Conservation (phyloP, 2,888 invertebrate genomes). For the Daptonema setosum region DNA sequence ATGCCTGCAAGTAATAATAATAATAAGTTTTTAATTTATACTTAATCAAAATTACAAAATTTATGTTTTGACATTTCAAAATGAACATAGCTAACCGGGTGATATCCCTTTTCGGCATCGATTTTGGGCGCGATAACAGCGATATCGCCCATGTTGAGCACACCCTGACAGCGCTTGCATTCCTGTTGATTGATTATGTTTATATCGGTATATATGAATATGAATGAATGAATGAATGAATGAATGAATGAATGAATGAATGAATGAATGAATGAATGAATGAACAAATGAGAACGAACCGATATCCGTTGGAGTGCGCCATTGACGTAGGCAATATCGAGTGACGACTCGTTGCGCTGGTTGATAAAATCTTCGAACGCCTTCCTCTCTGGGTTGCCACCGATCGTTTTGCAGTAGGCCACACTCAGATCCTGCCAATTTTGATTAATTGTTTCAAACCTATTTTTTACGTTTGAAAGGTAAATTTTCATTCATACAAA, state of each 20-base stretch:
- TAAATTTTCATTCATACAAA: too few species aligned
- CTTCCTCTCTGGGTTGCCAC: background rate
- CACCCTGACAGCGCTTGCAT: slow-evolving; percentile 60
- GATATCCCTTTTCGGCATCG: slow-evolving; percentile 40
- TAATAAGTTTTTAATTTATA: background rate
- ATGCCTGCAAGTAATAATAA: slow-evolving; percentile 58
- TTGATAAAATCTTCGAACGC: slow-evolving; percentile 78
- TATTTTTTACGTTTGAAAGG: too few species aligned
- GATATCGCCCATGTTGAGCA: slow-evolving; percentile 55
- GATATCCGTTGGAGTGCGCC: slow-evolving; percentile 14
- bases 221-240: too few species aligned
- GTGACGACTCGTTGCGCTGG: slow-evolving; percentile 74
- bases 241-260: too few species aligned
- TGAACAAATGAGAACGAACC: background rate
- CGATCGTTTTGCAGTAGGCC: slow-evolving; percentile 5
- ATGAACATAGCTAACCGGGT: slow-evolving; percentile 11
- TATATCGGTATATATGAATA: too few species aligned
- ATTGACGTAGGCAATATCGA: slow-evolving; percentile 58
- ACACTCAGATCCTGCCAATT: slow-evolving; percentile 6
- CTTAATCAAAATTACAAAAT: background rate
- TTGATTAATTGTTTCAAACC: too few species aligned
- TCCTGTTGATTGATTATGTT: slow-evolving; percentile 43
- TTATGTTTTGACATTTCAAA: background rate
- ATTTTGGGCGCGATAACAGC: slow-evolving; percentile 64
- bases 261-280: background rate